phyloP scores from a whole-genome alignment of 1,140 invertebrate genomes.

The Scaptomyza montana region DNA sequence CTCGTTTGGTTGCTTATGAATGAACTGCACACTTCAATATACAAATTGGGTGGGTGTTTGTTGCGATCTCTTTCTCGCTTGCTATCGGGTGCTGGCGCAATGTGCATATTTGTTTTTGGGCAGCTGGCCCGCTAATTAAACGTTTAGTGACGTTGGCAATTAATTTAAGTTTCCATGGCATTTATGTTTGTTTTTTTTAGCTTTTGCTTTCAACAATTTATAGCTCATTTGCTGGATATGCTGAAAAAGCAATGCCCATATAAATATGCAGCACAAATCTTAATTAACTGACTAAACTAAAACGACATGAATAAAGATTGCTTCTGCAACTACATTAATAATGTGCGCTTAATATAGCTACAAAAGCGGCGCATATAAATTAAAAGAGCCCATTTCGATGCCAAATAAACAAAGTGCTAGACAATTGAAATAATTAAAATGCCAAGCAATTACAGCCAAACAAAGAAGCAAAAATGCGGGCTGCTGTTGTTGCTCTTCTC shows the following conservation, averaged over 20 bases:
- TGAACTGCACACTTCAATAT: constrained; percentile 44
- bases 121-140: constrained; percentile 68
- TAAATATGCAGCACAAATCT: constrained; percentile 63
- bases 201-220: constrained; percentile 28
- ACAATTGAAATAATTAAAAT: constrained; percentile 80
- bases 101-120: constrained; percentile 32
- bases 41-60: constrained; percentile 45
- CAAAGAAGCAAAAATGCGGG: constrained; percentile 61
- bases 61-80: constrained; percentile 4
- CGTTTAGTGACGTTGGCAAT: constrained; percentile 57
- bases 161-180: constrained; percentile 54
- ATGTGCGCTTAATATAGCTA: constrained; percentile 58
- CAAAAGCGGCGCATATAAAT: constrained; percentile 65
- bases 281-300: constrained; percentile 45
- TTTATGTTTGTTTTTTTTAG: constrained; percentile 32
- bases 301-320: constrained; percentile 24
- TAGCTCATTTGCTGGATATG: constrained; percentile 23
- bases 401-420: constrained; percentile 65
- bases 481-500: constrained; percentile 6
- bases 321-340: constrained; percentile 61
- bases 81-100: background rate
- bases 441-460: constrained; percentile 58
- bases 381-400: constrained; percentile 43
- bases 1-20: constrained; percentile 59
- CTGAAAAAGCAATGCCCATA: constrained; percentile 56